Evolutionary conservation across 2,888 invertebrate species (phyloP), one percentile per base, ranked within the genome.

Genomic region (Therioaphis trifolii): DNA sequence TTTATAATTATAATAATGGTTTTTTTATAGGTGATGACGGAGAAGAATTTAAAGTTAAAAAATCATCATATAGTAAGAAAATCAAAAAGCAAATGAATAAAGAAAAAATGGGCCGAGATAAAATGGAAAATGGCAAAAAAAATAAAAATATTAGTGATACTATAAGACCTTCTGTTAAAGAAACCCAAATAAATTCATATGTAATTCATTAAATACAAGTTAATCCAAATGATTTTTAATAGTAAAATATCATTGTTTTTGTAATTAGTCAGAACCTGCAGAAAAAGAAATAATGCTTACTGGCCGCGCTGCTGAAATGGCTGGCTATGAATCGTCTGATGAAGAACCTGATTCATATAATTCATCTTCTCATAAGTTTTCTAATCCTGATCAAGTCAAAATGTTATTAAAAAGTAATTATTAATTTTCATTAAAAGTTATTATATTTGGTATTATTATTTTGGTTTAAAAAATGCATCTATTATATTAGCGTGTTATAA

Each of bases 41-140:
- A 43, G 97, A 97, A 90, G 93, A 95, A 77, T 98, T 98, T 89
- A 95, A 97, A 91, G 95, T 98, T 77, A 97, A 96, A 89, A 98
- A 98, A 89, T 97, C 98, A 15, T 96, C 96, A 12, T 95, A 97
- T 88, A 97, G 97, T 89, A 95, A 96, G 89, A 93, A 94, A 88
- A 91, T 97, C 82, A 94, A 95, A 90, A 94, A 94, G 88, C 93
- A 94, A 88, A 90, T 94, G 87, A 95, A 95, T 88, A 94, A 94
- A 89, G 95, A 95, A 88, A 92, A 85, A 63, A 90, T 90, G 87
- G 91, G 91, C 88, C 90, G 90, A 88, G 91, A 91, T 88, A 91
- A 91, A 88, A 88, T 89, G 85, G 89, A 89, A 86, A 84, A 85
- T 88, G 91, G 92, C 90, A 92, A 91, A 88, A 92, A 93, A 90